Evolutionary conservation across 2,113 vertebrate species (phyloP).

Genomic region (Cinclus mexicanus): DNA sequence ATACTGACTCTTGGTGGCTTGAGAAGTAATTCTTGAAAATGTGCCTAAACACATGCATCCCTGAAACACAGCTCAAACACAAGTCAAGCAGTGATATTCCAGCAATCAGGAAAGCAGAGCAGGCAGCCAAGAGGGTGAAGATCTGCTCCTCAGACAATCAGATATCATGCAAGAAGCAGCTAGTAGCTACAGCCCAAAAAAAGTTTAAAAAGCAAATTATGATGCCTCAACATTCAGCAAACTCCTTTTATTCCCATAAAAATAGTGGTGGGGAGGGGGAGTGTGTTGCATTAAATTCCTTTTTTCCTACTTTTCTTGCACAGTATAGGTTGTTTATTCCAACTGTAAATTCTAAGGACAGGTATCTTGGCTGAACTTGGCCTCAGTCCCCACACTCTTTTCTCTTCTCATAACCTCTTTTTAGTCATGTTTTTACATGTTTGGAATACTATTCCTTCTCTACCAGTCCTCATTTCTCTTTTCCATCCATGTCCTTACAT

Average conservation of each 20-base stretch:
- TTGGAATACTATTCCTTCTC: background rate
- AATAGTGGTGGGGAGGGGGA: background rate
- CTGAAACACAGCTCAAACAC: background rate
- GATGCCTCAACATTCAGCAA: background rate
- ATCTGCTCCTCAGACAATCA: background rate
- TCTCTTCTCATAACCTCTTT: background rate
- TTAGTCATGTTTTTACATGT: background rate
- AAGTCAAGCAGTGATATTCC: background rate
- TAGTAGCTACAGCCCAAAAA: background rate
- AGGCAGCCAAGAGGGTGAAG: background rate
- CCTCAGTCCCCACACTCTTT: background rate
- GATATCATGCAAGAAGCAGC: background rate
- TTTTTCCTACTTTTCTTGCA: background rate
- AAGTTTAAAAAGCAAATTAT: background rate
- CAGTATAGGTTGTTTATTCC: background rate
- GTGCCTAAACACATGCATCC: background rate
- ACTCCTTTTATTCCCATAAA: background rate
- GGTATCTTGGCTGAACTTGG: background rate
- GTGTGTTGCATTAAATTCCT: background rate
- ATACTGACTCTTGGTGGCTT: background rate
- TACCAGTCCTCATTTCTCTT: background rate
- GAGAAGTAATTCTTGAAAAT: background rate
- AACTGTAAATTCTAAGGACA: background rate
- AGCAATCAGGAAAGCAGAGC: background rate
- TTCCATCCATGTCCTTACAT: background rate